phyloP scores from a whole-genome alignment of 2,888 invertebrate species.

The Drosophila kanekoi region DNA sequence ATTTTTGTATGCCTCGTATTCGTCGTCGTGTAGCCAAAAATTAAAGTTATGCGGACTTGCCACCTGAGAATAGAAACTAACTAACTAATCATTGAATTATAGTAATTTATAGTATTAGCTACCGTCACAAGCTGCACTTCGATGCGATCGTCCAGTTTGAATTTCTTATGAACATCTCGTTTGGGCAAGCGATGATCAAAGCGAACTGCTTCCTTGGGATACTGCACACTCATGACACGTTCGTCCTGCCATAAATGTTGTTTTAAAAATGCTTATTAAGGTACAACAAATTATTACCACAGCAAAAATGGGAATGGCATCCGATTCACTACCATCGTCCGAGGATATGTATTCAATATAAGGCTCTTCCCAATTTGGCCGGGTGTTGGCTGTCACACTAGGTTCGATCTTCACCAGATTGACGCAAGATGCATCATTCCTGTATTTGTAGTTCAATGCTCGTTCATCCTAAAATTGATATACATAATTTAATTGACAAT shows the following conservation, averaged over 20 bases:
- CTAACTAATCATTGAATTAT: background rate
- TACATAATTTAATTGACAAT: background rate
- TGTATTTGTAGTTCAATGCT: conserved; percentile 2
- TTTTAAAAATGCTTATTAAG: background rate
- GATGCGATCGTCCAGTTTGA: conserved; percentile 18
- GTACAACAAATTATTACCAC: conserved; percentile 56
- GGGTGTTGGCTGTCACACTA: background rate
- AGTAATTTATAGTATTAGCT: background rate
- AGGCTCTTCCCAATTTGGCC: background rate
- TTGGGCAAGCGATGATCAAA: conserved; percentile 60
- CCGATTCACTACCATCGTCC: conserved; percentile 60
- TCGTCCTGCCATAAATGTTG: conserved; percentile 59
- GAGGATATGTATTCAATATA: conserved; percentile 40
- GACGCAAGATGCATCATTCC: background rate
- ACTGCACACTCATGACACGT: conserved; percentile 71
- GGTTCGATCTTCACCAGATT: background rate
- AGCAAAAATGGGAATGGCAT: conserved; percentile 80
- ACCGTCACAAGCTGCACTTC: conserved; percentile 54
- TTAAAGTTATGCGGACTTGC: conserved; percentile 78
- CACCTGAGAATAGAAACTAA: conserved; percentile 54
- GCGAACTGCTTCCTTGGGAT: conserved; percentile 70
- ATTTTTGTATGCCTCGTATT: conserved; percentile 59
- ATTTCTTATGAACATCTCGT: conserved; percentile 28
- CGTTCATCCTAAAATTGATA: conserved; percentile 17
- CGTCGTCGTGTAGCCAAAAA: conserved; percentile 73